Evolutionary conservation across 2,888 invertebrate genomes (phyloP).

Genomic region (Bursaphelenchus okinawaensis): DNA sequence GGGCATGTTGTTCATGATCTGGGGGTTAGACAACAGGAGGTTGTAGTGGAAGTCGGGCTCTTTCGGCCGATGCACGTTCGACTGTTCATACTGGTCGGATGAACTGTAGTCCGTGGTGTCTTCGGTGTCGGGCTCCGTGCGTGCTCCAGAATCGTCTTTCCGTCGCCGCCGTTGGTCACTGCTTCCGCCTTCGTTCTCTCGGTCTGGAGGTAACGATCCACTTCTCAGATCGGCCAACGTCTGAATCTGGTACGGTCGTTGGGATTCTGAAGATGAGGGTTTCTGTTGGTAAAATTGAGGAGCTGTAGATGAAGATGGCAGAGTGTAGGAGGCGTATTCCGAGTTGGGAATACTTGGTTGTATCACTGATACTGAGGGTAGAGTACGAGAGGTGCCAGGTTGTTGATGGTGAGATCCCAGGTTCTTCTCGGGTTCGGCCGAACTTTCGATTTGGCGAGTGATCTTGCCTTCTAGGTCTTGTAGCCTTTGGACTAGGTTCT

Average conservation of each 20-base stretch:
- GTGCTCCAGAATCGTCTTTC: slow-evolving; percentile 34
- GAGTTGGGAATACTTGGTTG: not conserved
- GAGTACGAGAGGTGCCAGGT: not conserved
- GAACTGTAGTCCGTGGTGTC: slow-evolving; percentile 56
- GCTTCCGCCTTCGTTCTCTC: slow-evolving; percentile 19
- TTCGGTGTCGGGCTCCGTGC: slow-evolving; percentile 54
- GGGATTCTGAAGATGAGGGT: slow-evolving; percentile 32
- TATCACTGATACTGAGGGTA: not conserved
- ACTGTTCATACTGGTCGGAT: slow-evolving; percentile 37
- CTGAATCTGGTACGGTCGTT: slow-evolving; percentile 45
- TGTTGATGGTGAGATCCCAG: not conserved
- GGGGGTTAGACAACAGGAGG: slow-evolving; percentile 46
- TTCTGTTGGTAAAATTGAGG: slow-evolving; percentile 21
- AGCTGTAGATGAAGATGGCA: slow-evolving; percentile 11
- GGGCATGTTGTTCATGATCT: slow-evolving; percentile 23
- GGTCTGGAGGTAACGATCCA: slow-evolving; percentile 46
- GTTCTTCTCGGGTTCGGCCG: not conserved
- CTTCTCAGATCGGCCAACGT: slow-evolving; percentile 47
- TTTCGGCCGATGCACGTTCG: not conserved
- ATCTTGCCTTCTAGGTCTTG: slow-evolving; percentile 72
- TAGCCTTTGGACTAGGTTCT: slow-evolving; percentile 78
- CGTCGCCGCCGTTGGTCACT: slow-evolving; percentile 17
- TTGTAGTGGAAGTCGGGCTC: slow-evolving; percentile 30
- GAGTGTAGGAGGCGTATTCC: slow-evolving; percentile 8
- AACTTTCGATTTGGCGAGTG: slow-evolving; percentile 43